Evolutionary conservation across 2,888 invertebrate genomes (phyloP), one percentile per base, ranked within the genome.

Genomic region (Mythimna albipuncta): DNA sequence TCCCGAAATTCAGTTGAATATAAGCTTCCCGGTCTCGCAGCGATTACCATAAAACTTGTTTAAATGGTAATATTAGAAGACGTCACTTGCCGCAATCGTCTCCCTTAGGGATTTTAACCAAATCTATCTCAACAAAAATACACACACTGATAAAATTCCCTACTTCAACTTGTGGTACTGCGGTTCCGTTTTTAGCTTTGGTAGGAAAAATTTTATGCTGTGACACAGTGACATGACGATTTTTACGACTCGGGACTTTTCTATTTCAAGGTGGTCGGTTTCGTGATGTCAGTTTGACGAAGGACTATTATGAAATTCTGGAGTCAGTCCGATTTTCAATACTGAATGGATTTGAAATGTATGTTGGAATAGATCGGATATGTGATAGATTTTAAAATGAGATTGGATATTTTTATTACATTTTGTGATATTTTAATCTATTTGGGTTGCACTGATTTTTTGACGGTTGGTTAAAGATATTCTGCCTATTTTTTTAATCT

Each of bases 41-140:
- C 90, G 93, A 96, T 96, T 96, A 95, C 95, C 96, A 96, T 96
- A 96, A 96, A 96, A 96, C 95, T 95, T 96, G 96, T 96, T 95
- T 96, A 96, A 96, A 96, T 96, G 96, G 95, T 96, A 96, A 96
- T 96, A 96, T 96, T 96, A 95, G 94, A 91, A 93, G 94, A 94
- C 92, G 94, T 95, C 95, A 94, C 93, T 93, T 90, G 91, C 92
- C 93, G 89, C 92, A 91, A 90, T 91, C 91, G 89, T 90, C 88
- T 89, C 89, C 89, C 89, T 85, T 87, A 87, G 87, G 88, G 88
- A 87, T 90, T 90, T 90, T 77, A 84, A 76, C 89, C 88, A 90
- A 91, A 92, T 93, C 93, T 91, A 89, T 91, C 90, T 85, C 81
- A 82, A 81, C 81, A 80, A 77, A 85, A 82, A 83, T 80, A 77